Evolutionary conservation across 2,888 invertebrate species (phyloP).

Genomic region (Empis livida): DNA sequence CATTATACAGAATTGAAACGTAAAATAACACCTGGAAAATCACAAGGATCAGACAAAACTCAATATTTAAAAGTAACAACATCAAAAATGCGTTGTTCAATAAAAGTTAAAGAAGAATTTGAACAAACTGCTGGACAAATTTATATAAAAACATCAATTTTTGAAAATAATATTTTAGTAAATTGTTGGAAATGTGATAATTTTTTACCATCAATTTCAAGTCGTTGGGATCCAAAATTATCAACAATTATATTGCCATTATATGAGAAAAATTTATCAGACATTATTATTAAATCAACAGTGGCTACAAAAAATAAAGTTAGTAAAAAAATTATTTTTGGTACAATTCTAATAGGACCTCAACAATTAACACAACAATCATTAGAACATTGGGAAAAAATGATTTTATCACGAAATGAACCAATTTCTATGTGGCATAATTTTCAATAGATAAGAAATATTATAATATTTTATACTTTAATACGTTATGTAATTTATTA

Average conservation of each 20-base stretch:
- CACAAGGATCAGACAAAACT: constrained; percentile 14
- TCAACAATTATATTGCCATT: constrained; percentile 28
- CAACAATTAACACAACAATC: constrained; percentile 17
- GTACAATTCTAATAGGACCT: constrained; percentile 19
- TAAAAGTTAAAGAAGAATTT: constrained; percentile 34
- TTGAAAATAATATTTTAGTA: constrained; percentile 48
- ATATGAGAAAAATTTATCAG: constrained; percentile 22
- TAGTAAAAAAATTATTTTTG: constrained; percentile 32
- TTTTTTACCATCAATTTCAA: constrained; percentile 63
- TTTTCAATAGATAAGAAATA: constrained; percentile 20
- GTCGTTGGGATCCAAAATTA: constrained; percentile 49
- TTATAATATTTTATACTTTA: no score
- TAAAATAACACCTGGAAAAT: constrained; percentile 23
- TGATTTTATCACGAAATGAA: constrained; percentile 23
- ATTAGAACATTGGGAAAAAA: constrained; percentile 25
- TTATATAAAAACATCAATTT: constrained; percentile 64
- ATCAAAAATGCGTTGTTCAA: constrained; percentile 32
- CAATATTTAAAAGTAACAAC: constrained; percentile 27
- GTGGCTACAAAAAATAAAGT: constrained; percentile 33
- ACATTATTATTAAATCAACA: constrained; percentile 27
- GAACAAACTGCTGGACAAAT: constrained; percentile 40
- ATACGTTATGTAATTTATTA: no score
- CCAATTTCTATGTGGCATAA: constrained; percentile 32
- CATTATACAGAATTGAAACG: constrained; percentile 29
- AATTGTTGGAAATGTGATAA: constrained; percentile 59